These are phyloP conservation scores for Falco concolor DNA, from an alignment of 2,797 vertebrate genomes.

Conservation along the genomic window DNA sequence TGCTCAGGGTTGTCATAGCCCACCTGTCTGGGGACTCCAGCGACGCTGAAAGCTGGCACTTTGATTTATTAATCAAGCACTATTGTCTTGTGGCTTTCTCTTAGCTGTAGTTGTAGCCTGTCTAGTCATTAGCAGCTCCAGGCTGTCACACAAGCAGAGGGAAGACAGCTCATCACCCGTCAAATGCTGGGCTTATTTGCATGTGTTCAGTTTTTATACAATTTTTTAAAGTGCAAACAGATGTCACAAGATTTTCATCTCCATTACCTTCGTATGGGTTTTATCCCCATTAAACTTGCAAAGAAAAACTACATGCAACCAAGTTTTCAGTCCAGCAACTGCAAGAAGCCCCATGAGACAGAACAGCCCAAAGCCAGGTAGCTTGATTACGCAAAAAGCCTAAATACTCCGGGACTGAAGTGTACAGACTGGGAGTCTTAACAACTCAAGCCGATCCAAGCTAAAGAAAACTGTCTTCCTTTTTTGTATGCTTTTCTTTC, in stretches of 20 bases:
- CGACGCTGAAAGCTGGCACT: not conserved
- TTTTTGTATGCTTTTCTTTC: not conserved
- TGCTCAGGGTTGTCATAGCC: not conserved
- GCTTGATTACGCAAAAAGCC: not conserved
- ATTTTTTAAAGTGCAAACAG: conserved; percentile 47
- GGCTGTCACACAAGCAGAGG: not conserved
- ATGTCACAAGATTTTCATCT: conserved; percentile 9
- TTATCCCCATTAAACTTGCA: not conserved
- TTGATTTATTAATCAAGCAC: not conserved
- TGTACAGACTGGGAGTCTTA: not conserved
- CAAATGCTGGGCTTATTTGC: not conserved
- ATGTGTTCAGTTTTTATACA: not conserved
- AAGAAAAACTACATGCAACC: not conserved
- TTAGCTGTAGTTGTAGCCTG: not conserved
- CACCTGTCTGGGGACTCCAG: not conserved
- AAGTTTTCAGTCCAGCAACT: not conserved
- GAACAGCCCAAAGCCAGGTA: not conserved
- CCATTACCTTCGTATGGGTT: not conserved
- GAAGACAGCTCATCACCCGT: not conserved
- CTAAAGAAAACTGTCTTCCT: not conserved
- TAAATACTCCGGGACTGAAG: not conserved
- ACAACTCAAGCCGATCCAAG: not conserved
- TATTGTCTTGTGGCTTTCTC: not conserved
- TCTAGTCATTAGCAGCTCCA: not conserved
- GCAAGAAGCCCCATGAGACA: not conserved